phyloP scores from a whole-genome alignment of 1,140 invertebrate species.

The Diploscapter pachys region DNA sequence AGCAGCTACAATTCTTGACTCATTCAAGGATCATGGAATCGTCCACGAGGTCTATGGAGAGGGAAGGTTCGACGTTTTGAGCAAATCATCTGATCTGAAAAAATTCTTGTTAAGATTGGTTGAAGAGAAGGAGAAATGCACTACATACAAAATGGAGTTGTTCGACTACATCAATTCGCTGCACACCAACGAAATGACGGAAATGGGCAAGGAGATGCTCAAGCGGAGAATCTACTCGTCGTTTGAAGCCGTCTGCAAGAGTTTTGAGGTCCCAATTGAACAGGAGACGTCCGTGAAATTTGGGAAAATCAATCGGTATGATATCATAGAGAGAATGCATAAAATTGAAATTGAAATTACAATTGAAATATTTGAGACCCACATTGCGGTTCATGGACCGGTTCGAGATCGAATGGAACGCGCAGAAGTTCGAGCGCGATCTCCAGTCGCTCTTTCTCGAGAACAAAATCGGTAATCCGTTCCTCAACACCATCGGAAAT shows the following conservation, averaged over 20 bases:
- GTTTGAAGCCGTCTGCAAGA: slow-evolving; percentile 12
- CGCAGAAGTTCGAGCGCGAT: slow-evolving; percentile 21
- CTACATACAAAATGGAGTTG: slow-evolving; percentile 21
- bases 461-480: slow-evolving; percentile 20
- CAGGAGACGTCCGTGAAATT: too few relatives aligned
- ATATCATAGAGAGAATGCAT: too few relatives aligned
- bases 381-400: slow-evolving; percentile 21
- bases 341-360: neutral
- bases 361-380: slow-evolving; percentile 12
- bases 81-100: too few relatives aligned
- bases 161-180: slow-evolving; percentile 22
- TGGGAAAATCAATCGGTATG: too few relatives aligned
- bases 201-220: slow-evolving; percentile 16
- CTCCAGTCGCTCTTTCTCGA: slow-evolving; percentile 28
- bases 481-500: slow-evolving; percentile 8
- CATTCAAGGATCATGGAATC: too few relatives aligned
- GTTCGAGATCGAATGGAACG: slow-evolving; percentile 27
- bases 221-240: slow-evolving; percentile 16
- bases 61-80: too few relatives aligned
- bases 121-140: slow-evolving; percentile 20
- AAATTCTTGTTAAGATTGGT: slow-evolving; percentile 11
- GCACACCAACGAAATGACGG: slow-evolving; percentile 26
- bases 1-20: too few relatives aligned
- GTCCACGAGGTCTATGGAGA: too few relatives aligned
- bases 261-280: neutral